Base-by-base conservation (phyloP, 2,888 invertebrate species). In the Dilophus febrilis region DNA sequence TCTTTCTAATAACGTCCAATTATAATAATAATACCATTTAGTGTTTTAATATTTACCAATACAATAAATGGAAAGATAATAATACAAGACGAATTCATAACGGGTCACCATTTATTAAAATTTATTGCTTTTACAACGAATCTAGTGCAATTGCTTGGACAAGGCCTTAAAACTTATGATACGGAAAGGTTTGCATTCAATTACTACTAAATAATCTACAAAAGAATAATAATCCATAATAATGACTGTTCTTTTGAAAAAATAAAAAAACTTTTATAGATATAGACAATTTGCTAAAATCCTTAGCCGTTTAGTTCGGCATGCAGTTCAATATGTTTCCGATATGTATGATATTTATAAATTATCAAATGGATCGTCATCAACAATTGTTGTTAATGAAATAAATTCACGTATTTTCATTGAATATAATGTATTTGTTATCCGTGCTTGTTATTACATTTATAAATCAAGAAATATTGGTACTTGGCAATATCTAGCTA, bases 401-500 rank as follows among this genome's bases (percentile, higher is more conserved):
- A 64, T 71, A 55, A 53, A 71, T 36, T 57, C 66, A 43, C 66
- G 75, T 43, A 64, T 81, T 29, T 75, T 77, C 55, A 64, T 73
- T 7, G 84, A 85, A 57, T 77, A 77, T 52, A 81, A 85, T 56
- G 69, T 74, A 6, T 72, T 85, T 47, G 72, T 86, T 42, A 55
- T 78, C 27, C 67, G 77, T 39, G 74, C 81, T 2, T 75, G 76
- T 28, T 66, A 72, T 41, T 74, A 71, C 47, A 72, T 85, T 42
- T 77, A 80, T 52, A 70, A 72, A 3, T 76, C 79, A 0, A 72
- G 76, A 35, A 75, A 76, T 52, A 64, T 80, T 44, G 80, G 81
- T 8, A 77, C 81, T 3, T 82, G 84, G 79, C 84, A 86, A 56
- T 85, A 83, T 61, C 69, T 85, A 48, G 77, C 82, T 12, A 74